Evolutionary conservation across 1,140 invertebrate genomes (phyloP).

Genomic region (Oreohelix idahoensis): DNA sequence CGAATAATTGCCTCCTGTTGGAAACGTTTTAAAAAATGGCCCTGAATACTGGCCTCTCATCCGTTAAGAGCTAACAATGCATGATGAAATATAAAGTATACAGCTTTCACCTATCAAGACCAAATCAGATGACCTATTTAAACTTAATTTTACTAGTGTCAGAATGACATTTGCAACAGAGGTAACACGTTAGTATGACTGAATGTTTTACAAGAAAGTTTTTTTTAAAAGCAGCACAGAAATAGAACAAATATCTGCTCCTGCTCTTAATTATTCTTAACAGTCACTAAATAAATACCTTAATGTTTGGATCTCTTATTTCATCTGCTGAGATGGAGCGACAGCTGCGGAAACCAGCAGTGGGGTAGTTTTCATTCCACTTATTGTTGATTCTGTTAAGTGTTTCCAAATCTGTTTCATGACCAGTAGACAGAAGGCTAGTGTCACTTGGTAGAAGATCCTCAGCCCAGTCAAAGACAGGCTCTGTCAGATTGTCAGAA

Average conservation of each 20-base stretch:
- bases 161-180: too few species aligned
- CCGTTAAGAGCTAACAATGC: too few species aligned
- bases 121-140: too few species aligned
- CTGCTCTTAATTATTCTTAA: too few species aligned
- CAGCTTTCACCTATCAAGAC: too few species aligned
- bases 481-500: neutral
- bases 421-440: neutral
- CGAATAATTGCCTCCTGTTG: too few species aligned
- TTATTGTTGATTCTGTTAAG: neutral
- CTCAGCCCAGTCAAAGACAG: neutral
- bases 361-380: constrained; percentile 15
- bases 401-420: neutral
- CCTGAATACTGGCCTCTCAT: too few species aligned
- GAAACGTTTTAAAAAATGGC: too few species aligned
- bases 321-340: neutral
- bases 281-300: neutral
- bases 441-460: neutral
- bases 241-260: too few species aligned
- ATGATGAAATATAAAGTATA: too few species aligned
- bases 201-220: neutral
- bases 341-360: constrained; percentile 13
- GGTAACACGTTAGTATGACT: neutral
- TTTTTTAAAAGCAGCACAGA: too few species aligned
- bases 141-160: too few species aligned
- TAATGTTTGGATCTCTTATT: neutral